phyloP scores from a whole-genome alignment of 2,797 vertebrate genomes.

The Poeciliopsis infans region DNA sequence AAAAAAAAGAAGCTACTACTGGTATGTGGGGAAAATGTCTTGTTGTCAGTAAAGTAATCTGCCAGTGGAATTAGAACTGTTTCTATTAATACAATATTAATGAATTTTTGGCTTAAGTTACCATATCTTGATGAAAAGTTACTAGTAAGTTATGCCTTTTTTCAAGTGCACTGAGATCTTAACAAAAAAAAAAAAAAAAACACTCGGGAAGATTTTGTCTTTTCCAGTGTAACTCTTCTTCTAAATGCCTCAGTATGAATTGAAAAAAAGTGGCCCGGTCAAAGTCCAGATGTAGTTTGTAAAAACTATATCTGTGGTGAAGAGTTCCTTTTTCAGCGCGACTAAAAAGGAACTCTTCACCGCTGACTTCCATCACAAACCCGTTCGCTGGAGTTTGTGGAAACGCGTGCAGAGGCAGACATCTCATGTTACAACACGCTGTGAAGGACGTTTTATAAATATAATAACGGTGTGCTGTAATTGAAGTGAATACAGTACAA shows the following conservation, averaged over 20 bases:
- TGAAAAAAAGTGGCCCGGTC: background rate
- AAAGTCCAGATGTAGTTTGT: background rate
- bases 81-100: too few relatives aligned
- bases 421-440: background rate
- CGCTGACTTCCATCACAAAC: background rate
- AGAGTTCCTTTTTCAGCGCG: background rate
- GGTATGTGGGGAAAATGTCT: too few relatives aligned
- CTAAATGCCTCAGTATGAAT: background rate
- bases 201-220: too few relatives aligned
- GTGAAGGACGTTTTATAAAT: slow-evolving; percentile 10
- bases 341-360: background rate
- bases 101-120: too few relatives aligned
- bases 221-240: background rate
- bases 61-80: too few relatives aligned
- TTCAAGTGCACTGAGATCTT: too few relatives aligned
- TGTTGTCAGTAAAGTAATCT: too few relatives aligned
- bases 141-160: too few relatives aligned
- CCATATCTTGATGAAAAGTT: too few relatives aligned
- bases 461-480: background rate
- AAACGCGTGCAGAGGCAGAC: background rate
- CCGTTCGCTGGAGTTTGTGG: background rate
- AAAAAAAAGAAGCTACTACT: too few relatives aligned
- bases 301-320: background rate
- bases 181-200: too few relatives aligned
- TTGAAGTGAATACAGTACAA: background rate